phyloP scores from a whole-genome alignment of 2,113 vertebrate species.

The Rhinogobius similis region DNA sequence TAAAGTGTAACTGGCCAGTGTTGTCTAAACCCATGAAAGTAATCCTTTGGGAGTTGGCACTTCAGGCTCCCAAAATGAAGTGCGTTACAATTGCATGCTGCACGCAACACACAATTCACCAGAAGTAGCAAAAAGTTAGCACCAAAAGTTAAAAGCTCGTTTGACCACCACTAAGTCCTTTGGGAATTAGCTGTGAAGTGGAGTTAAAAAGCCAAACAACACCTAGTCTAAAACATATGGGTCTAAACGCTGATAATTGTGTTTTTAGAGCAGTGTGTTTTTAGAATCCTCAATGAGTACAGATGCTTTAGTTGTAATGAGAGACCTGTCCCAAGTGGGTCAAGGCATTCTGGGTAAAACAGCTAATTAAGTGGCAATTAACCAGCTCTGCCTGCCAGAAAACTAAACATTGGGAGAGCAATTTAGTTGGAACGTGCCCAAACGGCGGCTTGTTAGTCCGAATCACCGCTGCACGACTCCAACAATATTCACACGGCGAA shows the following conservation, averaged over 20 bases:
- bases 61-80: neutral
- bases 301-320: constrained; percentile 74
- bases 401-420: constrained; percentile 68
- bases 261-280: constrained; percentile 56
- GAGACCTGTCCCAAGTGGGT: constrained; percentile 77
- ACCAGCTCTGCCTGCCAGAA: constrained; percentile 70
- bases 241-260: constrained; percentile 66
- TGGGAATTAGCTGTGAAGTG: constrained; percentile 36
- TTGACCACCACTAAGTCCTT: constrained; percentile 27
- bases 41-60: neutral
- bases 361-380: constrained; percentile 82
- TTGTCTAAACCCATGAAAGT: neutral
- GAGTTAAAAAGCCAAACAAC: constrained; percentile 45
- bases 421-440: constrained; percentile 64
- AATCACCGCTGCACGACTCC: constrained; percentile 18
- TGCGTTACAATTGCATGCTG: neutral
- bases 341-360: constrained; percentile 69
- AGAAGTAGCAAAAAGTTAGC: constrained; percentile 44
- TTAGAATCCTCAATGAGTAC: constrained; percentile 47
- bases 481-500: constrained; percentile 5
- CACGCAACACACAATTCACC: neutral
- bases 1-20: no score
- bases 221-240: constrained; percentile 50
- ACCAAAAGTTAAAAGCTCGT: constrained; percentile 42
- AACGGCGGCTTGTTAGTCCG: constrained; percentile 59